Evolutionary conservation across 2,797 vertebrate genomes (phyloP).

Genomic region (Bradypus variegatus): DNA sequence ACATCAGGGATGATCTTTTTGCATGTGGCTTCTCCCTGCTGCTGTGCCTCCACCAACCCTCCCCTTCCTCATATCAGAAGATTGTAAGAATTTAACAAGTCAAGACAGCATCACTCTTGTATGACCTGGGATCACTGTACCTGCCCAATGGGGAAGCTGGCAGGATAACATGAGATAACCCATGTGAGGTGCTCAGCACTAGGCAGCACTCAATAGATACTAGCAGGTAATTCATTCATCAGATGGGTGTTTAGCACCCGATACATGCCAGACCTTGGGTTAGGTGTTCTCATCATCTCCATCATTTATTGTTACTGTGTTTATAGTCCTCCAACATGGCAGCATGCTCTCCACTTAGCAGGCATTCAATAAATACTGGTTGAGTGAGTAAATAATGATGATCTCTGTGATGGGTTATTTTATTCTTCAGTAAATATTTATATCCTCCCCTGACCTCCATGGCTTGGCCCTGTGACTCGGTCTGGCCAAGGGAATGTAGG

Average conservation of each 20-base stretch:
- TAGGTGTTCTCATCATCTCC: background rate
- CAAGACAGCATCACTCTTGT: background rate
- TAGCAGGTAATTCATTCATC: background rate
- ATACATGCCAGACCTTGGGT: background rate
- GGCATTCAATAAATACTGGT: background rate
- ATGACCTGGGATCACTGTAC: background rate
- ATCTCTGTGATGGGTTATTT: background rate
- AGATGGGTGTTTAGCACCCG: background rate
- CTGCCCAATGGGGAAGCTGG: background rate
- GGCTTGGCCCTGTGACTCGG: background rate
- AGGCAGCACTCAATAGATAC: background rate
- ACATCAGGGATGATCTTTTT: background rate
- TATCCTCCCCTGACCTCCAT: background rate
- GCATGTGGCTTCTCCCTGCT: background rate
- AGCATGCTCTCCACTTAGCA: background rate
- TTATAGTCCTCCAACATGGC: background rate
- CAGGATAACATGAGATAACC: background rate
- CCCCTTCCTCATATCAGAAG: background rate
- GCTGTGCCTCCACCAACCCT: background rate
- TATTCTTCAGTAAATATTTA: background rate
- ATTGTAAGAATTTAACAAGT: background rate
- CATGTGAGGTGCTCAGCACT: background rate
- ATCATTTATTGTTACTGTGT: background rate
- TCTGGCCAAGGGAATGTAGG: background rate
- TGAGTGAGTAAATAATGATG: background rate